Evolutionary conservation across 2,797 vertebrate species (phyloP).

Genomic region (Muraenolepis orangiensis): DNA sequence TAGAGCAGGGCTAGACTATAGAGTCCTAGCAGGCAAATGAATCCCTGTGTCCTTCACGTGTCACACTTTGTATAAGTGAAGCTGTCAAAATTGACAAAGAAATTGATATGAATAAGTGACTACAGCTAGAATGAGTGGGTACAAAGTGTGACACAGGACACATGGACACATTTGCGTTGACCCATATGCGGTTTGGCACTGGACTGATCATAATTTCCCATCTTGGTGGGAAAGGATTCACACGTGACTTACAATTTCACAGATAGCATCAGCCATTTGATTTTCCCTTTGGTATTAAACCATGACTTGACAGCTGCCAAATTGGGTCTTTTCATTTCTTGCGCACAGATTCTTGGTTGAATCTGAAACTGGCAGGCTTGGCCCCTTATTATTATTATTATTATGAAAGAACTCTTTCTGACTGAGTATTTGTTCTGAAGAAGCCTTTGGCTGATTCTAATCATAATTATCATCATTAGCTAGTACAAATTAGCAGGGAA

Average conservation of each 20-base stretch:
- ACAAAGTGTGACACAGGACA: too few species aligned
- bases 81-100: not conserved
- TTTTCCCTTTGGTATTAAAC: slow-evolving; percentile 6
- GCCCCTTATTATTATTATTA: not conserved
- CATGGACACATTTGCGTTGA: too few species aligned
- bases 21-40: slow-evolving; percentile 9
- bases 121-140: not conserved
- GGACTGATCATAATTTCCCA: slow-evolving; percentile 1
- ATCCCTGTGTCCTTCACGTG: slow-evolving; percentile 17
- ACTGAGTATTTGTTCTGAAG: slow-evolving; percentile 12
- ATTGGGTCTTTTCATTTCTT: slow-evolving; percentile 1
- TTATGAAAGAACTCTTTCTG: slow-evolving; percentile 1
- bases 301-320: slow-evolving; percentile 20
- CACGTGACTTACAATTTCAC: slow-evolving; percentile 13
- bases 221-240: slow-evolving; percentile 16
- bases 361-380: slow-evolving; percentile 7
- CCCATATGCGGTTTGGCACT: slow-evolving; percentile 2
- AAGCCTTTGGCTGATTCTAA: not conserved
- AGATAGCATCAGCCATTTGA: slow-evolving; percentile 28
- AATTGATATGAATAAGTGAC: not conserved
- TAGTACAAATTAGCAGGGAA: slow-evolving; percentile 6
- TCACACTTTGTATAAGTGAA: not conserved
- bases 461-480: slow-evolving; percentile 6
- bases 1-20: not conserved
- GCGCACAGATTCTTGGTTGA: not conserved